Evolutionary conservation across 2,797 vertebrate genomes (phyloP).

Genomic region (Clarias laeviceps): DNA sequence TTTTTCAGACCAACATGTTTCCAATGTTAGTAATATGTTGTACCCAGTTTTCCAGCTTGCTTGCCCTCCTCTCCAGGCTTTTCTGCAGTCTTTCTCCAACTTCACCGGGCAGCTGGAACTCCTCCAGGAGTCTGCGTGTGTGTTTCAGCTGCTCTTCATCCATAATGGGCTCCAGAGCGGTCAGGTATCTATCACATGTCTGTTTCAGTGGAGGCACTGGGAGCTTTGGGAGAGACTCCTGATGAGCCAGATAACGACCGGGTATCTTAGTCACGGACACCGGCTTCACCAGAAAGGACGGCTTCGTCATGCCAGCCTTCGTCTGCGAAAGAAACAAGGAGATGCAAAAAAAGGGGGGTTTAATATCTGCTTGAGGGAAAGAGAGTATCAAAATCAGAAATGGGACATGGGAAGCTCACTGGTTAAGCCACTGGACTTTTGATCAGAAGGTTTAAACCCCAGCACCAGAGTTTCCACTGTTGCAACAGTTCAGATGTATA

Average conservation of each 20-base stretch:
- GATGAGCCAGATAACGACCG: conserved; percentile 85
- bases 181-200: conserved; percentile 86
- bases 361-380: background rate
- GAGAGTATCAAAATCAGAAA: background rate
- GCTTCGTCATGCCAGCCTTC: conserved; percentile 71
- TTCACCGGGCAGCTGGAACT: conserved; percentile 83
- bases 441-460: no score
- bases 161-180: conserved; percentile 84
- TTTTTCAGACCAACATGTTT: background rate
- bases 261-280: conserved; percentile 74
- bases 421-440: background rate
- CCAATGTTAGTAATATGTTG: background rate
- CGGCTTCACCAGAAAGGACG: conserved; percentile 82
- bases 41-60: conserved; percentile 89
- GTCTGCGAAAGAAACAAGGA: conserved; percentile 40
- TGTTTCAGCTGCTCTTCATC: conserved; percentile 82
- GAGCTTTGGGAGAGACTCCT: conserved; percentile 81
- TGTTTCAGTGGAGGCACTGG: conserved; percentile 88
- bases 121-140: conserved; percentile 78
- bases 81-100: conserved; percentile 89
- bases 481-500: no score
- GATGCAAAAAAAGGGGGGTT: background rate
- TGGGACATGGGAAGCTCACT: background rate
- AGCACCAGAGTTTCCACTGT: no score
- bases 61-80: conserved; percentile 83